Evolutionary conservation across 2,888 invertebrate genomes (phyloP), one percentile per base, ranked within the genome.

Genomic region (Nebria brevicollis): DNA sequence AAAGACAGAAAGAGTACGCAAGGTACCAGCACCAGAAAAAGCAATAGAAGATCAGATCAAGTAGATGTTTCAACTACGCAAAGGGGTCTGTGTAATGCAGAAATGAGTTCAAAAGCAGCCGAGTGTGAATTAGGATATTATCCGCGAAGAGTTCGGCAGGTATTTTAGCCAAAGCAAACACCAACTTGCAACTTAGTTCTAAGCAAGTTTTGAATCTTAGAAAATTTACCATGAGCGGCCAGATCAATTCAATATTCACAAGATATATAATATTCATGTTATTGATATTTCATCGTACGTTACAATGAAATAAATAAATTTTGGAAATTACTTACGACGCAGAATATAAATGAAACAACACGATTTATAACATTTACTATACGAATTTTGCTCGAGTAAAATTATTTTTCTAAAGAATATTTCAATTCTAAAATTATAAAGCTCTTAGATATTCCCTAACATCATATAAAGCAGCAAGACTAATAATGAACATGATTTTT

Each of bases 121-220:
- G 41, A 42, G 7, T 20, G 76, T 10, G 64, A 66, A 76, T 8
- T 34, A 13, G 66, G 20, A 75, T 75, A 75, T 66, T 75, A 65
- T 66, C 75, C 11, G 66, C 65, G 26, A 41, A 42, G 66, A 76
- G 66, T 75, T 54, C 65, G 34, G 13, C 64, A 43, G 75, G 75
- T 76, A 76, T 76, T 76, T 76, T 66, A 34, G 66, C 34, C 66
- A 64, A 65, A 25, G n/a, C 8, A 13, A 4, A 42, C 42, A 15
- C 42, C 13, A 66, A 41, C n/a, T 15, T 15, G 10, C 34, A n/a
- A 66, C n/a, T 76, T 76, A 26, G 26, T 76, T 66, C 8, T 10
- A 66, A 65, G 65, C 76, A 20, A 66, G 76, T 65, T 70, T 41
- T 70, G 26, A 70, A 64, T 77, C 77, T 66, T 70, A 43, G 68